Evolutionary conservation across 2,888 invertebrate genomes (phyloP).

Genomic region (Drosophila koepferae): DNA sequence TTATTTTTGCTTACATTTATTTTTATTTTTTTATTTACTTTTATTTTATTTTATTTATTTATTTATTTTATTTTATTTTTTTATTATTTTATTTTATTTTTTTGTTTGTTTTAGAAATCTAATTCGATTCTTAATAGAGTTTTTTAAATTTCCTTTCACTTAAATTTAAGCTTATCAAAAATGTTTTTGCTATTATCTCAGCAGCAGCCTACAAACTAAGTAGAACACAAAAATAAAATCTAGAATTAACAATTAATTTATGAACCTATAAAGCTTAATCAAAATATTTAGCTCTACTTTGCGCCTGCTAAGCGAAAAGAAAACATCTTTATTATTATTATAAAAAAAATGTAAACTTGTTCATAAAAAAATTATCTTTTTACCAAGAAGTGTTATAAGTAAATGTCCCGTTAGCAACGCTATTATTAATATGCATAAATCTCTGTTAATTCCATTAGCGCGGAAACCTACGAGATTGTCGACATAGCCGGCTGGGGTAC

Average conservation of each 20-base stretch:
- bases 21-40: too few relatives aligned
- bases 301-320: not conserved
- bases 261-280: not conserved
- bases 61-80: too few relatives aligned
- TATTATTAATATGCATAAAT: not conserved
- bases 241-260: not conserved
- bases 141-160: too few relatives aligned
- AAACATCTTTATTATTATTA: not conserved
- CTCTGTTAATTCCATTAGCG: slow-evolving; percentile 14
- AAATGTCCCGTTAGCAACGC: not conserved
- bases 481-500: slow-evolving; percentile 86
- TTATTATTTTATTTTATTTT: too few relatives aligned
- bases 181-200: not conserved
- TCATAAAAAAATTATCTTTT: not conserved
- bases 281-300: not conserved
- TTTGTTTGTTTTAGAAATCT: too few relatives aligned
- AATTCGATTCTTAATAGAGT: too few relatives aligned
- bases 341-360: not conserved
- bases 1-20: too few relatives aligned
- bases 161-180: too few relatives aligned
- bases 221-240: not conserved
- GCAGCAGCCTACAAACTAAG: not conserved
- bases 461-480: slow-evolving; percentile 53
- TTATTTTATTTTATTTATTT: too few relatives aligned
- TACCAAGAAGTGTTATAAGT: not conserved